These are phyloP conservation scores for Pseudomugil gertrudae DNA, from an alignment of 2,797 vertebrate species.

Conservation along the genomic window DNA sequence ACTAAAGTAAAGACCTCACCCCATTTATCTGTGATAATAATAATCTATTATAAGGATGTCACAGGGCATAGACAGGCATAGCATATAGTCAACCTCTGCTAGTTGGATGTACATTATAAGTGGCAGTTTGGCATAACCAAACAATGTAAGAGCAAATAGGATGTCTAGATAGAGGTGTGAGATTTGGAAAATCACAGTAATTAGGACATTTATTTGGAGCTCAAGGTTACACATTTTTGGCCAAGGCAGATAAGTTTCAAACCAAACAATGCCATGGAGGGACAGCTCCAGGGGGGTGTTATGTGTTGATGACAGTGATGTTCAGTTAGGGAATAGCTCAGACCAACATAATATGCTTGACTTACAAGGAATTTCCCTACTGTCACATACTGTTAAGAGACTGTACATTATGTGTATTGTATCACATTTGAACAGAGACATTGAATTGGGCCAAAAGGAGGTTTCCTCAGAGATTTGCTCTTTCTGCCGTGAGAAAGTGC, in stretches of 20 bases:
- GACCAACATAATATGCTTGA: not conserved
- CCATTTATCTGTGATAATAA: constrained; percentile 23
- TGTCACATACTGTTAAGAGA: not conserved
- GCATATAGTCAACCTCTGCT: constrained; percentile 30
- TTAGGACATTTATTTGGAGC: not conserved
- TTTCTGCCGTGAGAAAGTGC: constrained; percentile 30
- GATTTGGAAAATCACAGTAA: not conserved
- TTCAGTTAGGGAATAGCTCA: no score
- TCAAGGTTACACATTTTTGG: not conserved
- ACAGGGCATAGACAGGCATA: constrained; percentile 28
- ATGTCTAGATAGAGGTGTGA: not conserved
- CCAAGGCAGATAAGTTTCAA: not conserved
- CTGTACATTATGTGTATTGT: not conserved
- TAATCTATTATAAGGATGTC: constrained; percentile 36
- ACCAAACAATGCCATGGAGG: not conserved
- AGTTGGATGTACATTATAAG: constrained; percentile 23
- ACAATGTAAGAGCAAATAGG: constrained; percentile 9
- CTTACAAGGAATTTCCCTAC: not conserved
- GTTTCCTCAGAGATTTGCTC: constrained; percentile 38
- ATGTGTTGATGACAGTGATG: not conserved
- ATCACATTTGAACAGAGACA: constrained; percentile 42
- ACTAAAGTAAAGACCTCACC: constrained; percentile 43
- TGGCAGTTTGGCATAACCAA: constrained; percentile 9
- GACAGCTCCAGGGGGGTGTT: not conserved
- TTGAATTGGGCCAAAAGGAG: constrained; percentile 26